Conservation (phyloP, 2,113 vertebrate genomes). For the Gracilinanus agilis region DNA sequence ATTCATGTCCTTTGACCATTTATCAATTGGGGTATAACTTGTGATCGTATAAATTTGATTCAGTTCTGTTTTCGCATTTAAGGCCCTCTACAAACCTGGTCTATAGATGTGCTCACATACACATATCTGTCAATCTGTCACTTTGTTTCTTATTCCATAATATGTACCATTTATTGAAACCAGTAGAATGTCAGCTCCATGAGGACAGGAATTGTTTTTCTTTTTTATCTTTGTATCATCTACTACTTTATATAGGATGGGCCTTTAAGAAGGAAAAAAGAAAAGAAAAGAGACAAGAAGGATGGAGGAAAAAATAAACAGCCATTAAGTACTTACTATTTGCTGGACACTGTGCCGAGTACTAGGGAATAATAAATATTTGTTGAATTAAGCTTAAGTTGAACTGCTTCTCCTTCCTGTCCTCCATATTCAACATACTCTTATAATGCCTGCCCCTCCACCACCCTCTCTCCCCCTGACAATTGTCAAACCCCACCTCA, state of each 20-base stretch:
- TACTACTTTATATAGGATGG: not conserved
- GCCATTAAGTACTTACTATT: not conserved
- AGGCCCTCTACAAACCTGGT: not conserved
- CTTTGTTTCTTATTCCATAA: not conserved
- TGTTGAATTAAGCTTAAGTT: not conserved
- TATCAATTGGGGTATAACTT: not conserved
- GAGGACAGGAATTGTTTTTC: not conserved
- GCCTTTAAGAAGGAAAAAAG: not conserved
- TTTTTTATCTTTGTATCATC: not conserved
- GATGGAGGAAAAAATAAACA: not conserved
- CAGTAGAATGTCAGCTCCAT: not conserved
- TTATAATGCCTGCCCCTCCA: too few relatives aligned
- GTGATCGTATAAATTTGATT: not conserved
- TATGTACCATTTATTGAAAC: not conserved
- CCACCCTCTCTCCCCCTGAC: too few relatives aligned
- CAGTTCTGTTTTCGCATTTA: not conserved
- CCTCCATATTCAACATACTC: not conserved
- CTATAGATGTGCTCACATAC: not conserved
- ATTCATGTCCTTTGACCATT: not conserved
- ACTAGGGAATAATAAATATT: not conserved
- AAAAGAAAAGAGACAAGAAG: too few relatives aligned
- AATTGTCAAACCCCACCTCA: not conserved
- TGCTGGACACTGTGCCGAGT: not conserved
- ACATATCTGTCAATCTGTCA: not conserved
- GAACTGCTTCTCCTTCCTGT: not conserved